Base-by-base conservation (phyloP, 2,888 invertebrate species). In the Sinelater perroti region DNA sequence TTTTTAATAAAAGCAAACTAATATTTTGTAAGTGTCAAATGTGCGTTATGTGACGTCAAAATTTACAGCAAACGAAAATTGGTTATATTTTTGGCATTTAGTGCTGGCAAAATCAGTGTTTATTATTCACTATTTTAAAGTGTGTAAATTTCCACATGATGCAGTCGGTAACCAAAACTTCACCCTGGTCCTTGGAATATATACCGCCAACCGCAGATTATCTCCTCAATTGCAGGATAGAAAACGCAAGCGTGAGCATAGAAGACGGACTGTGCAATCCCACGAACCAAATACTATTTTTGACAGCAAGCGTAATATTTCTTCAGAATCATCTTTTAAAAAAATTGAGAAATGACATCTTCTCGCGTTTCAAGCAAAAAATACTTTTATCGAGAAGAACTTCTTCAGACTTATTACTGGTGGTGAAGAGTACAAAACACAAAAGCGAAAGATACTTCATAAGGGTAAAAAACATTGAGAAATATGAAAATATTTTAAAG, bases 271-370 rank as follows among this genome's bases (percentile, higher is more conserved):
- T 68, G 7, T 60, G 62, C n/a, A 55, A 47, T 18, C 63, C 64
- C 7, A 55, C 62, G 13, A 45, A 65, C 20, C 61, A 63, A 46
- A 60, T 62, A 36, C 26, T 60, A 5, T 69, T 69, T 47, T 46
- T 67, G 16, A 42, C 66, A 1, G 66, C 68, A n/a, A 67, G 68
- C 50, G 64, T 69, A 56, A 61, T 64, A 1, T 69, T 69, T 33
- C 45, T 69, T 16, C 66, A 67, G 40, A 59, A 64, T 14, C 67
- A 65, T 14, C 56, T 66, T 5, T 57, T 61, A 24, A 50, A 55
- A 21, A 67, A 64, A 47, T 44, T 67, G 13, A 10, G 40, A 2
- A 7, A 11, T 6, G 28, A 44, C 3, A 30, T 16, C 11, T 14
- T 11, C 1, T 33, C 35, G 5, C 13, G 14, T 14, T 20, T 35